Conservation (phyloP, 2,113 vertebrate species). For the Oreochromis tanganicae region DNA sequence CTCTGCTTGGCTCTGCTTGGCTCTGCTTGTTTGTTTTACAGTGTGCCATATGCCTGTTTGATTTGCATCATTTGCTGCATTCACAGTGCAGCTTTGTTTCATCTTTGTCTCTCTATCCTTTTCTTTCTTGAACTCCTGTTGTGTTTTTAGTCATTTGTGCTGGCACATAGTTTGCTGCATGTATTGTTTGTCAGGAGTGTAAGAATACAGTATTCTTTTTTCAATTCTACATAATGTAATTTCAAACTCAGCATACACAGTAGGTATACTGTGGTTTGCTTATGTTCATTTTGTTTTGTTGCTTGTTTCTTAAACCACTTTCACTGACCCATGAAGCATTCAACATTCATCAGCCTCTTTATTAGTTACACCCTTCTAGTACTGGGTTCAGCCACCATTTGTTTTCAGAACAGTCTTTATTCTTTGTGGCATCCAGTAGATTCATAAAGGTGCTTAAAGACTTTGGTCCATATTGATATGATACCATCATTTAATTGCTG, state of each 20-base stretch:
- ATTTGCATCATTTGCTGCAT: not conserved
- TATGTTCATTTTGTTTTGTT: not conserved
- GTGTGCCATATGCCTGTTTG: not conserved
- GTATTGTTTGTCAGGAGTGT: not conserved
- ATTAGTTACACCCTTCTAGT: not conserved
- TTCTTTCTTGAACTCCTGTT: not conserved
- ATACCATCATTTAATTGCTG: not conserved
- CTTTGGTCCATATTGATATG: not conserved
- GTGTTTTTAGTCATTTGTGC: not conserved
- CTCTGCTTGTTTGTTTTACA: not conserved
- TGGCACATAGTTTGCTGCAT: not conserved
- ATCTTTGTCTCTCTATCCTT: not conserved
- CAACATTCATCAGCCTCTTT: not conserved
- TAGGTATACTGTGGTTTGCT: not conserved
- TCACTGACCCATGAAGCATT: not conserved
- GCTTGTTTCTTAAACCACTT: not conserved
- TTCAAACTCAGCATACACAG: not conserved
- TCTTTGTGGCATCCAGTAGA: not conserved
- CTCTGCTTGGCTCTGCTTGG: not conserved
- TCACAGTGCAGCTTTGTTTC: not conserved
- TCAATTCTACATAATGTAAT: not conserved
- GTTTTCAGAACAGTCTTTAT: not conserved
- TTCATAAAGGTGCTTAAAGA: not conserved
- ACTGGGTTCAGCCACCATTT: not conserved
- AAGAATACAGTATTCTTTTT: not conserved